Evolutionary conservation across 2,888 invertebrate genomes (phyloP).

Genomic region (Agrenia bidenticulata): DNA sequence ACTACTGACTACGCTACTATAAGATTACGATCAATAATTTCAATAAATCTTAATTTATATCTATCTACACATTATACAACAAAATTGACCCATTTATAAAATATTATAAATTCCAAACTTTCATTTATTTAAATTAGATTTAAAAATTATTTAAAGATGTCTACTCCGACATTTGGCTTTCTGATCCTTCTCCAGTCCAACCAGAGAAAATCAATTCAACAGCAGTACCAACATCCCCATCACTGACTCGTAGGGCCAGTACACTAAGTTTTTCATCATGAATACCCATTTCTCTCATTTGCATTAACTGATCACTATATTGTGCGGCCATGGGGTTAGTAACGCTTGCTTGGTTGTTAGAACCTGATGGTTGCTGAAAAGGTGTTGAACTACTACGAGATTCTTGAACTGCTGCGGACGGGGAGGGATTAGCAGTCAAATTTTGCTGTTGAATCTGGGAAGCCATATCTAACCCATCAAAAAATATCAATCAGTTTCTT

Average conservation of each 20-base stretch:
- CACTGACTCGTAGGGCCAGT: slow-evolving; percentile 75
- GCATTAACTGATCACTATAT: slow-evolving; percentile 58
- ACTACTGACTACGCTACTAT: too few relatives aligned
- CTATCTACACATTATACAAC: too few relatives aligned
- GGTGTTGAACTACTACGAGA: neutral
- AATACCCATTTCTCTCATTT: slow-evolving; percentile 90
- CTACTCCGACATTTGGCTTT: slow-evolving; percentile 2
- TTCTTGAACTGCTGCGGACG: neutral
- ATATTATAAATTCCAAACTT: too few relatives aligned
- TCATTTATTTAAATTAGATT: too few relatives aligned
- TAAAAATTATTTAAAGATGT: too few relatives aligned
- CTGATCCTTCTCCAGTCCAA: slow-evolving; percentile 52
- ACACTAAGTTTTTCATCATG: slow-evolving; percentile 78
- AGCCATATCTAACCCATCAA: neutral
- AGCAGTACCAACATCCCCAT: slow-evolving; percentile 86
- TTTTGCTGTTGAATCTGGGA: slow-evolving; percentile 17
- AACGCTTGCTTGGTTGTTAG: neutral
- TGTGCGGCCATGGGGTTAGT: slow-evolving; percentile 19
- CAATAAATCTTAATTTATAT: too few relatives aligned
- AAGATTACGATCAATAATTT: too few relatives aligned
- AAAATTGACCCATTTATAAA: too few relatives aligned
- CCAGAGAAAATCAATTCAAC: slow-evolving; percentile 83
- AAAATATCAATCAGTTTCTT: neutral
- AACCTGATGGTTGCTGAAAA: neutral
- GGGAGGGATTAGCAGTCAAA: slow-evolving; percentile 57